Evolutionary conservation across 2,888 invertebrate genomes (phyloP), one percentile per base, ranked within the genome.

Genomic region (Synanthedon andrenaeformis): DNA sequence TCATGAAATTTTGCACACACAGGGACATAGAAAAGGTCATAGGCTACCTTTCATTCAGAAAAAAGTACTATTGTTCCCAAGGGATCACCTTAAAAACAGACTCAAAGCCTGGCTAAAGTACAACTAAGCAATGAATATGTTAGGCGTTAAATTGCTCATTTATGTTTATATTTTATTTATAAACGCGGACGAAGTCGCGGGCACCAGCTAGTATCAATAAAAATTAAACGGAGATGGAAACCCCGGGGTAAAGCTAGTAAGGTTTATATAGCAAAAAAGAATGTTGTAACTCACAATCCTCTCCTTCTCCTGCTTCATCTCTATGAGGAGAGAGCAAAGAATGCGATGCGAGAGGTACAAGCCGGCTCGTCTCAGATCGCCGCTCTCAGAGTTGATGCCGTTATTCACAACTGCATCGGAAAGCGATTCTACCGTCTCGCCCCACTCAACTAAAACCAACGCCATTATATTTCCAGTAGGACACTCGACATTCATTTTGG

Each of bases 401-500:
- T 74, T 80, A 60, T 82, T 70, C 19, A 85, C 79, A 50, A 82
- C 83, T 0, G 82, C 82, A 0, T 59, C 62, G 2, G 84, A 58
- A 4, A 87, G 58, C 0, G 71, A 71, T 54, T 85, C 86, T 35
- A 86, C 85, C 0, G 82, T 82, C 52, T 87, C 87, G 23, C 82
- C 82, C 86, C 84, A 86, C 61, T 85, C 83, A 81, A 86, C 86
- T 86, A 51, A 1, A 48, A 52, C 12, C 8, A 50, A 56, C 17
- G 13, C 4, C 42, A 42, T 52, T 28, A 8, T 6, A 28, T 8
- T 51, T 41, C 17, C 8, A 8, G 28, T 6, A n/a, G n/a, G n/a
- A 28, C 6, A 28, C 28, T 8, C 28, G 5, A 17, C 12, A 51
- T 17, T n/a, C 6, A 50, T 50, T 14, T 51, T 8, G 35, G 28